phyloP scores from a whole-genome alignment of 92 coral and sea anemone species.

The Isaurus tuberculatus region DNA sequence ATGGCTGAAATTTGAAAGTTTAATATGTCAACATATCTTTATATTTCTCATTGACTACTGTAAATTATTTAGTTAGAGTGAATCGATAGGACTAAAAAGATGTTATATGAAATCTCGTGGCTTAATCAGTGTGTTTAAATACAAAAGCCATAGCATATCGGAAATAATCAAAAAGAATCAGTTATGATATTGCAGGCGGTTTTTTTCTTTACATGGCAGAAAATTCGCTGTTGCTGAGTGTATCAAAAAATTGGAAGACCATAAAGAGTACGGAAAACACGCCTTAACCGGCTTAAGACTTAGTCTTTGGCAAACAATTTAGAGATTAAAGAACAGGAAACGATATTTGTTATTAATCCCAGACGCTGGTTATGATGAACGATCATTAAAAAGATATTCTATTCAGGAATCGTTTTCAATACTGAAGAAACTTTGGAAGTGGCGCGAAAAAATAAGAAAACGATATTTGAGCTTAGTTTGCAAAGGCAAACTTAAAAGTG shows the following conservation, averaged over 20 bases:
- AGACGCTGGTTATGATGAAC: slow-evolving; percentile 1
- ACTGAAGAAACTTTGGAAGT: not conserved
- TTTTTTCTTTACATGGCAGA: not conserved
- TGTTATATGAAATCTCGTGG: not conserved
- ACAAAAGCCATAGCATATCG: not conserved
- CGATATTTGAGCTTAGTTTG: too few relatives aligned
- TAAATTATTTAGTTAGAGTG: not conserved
- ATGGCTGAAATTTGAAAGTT: not conserved
- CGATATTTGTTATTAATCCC: not conserved
- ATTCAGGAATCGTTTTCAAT: not conserved
- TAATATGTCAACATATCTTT: too few relatives aligned
- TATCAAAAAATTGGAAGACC: not conserved
- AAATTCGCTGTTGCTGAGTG: slow-evolving; percentile 7
- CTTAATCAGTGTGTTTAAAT: not conserved
- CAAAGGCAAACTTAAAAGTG: too few relatives aligned
- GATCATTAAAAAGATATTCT: not conserved
- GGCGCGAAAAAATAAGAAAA: not conserved
- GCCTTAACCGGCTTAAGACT: not conserved
- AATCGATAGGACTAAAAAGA: not conserved
- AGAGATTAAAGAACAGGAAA: slow-evolving; percentile 3
- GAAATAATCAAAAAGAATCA: not conserved
- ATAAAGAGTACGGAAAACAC: not conserved
- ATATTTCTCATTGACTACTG: not conserved
- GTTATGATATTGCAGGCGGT: not conserved
- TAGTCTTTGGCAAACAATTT: not conserved